Evolutionary conservation across 2,797 vertebrate species (phyloP).

Genomic region (Amblyraja radiata): DNA sequence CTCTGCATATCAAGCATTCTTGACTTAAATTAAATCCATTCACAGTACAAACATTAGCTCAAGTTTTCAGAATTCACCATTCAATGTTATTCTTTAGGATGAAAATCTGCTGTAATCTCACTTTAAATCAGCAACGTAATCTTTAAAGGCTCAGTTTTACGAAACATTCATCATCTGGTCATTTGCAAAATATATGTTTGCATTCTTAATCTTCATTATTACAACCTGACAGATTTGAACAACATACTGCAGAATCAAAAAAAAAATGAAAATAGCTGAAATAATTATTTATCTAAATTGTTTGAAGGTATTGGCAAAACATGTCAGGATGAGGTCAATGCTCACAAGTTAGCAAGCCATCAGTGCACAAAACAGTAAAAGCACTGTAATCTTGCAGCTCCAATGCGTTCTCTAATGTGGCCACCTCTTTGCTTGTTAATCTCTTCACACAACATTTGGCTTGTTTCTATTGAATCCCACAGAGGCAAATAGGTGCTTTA

Average conservation of each 20-base stretch:
- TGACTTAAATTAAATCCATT: not conserved
- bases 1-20: not conserved
- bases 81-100: not conserved
- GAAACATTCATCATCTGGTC: not conserved
- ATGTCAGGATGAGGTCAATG: not conserved
- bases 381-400: not conserved
- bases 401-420: not conserved
- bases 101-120: not conserved
- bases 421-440: not conserved
- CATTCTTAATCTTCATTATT: not conserved
- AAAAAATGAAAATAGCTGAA: not conserved
- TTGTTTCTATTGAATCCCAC: not conserved
- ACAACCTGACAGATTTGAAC: not conserved
- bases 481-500: not conserved
- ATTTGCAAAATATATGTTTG: not conserved
- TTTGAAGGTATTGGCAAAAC: conserved; percentile 18
- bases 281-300: not conserved
- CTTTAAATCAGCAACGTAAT: not conserved
- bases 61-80: not conserved
- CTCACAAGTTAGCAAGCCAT: not conserved
- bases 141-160: not conserved
- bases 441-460: not conserved
- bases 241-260: not conserved
- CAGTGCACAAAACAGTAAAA: not conserved
- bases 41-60: not conserved